Evolutionary conservation across 2,888 invertebrate genomes (phyloP).

Genomic region (Dicyrtoma fusca): DNA sequence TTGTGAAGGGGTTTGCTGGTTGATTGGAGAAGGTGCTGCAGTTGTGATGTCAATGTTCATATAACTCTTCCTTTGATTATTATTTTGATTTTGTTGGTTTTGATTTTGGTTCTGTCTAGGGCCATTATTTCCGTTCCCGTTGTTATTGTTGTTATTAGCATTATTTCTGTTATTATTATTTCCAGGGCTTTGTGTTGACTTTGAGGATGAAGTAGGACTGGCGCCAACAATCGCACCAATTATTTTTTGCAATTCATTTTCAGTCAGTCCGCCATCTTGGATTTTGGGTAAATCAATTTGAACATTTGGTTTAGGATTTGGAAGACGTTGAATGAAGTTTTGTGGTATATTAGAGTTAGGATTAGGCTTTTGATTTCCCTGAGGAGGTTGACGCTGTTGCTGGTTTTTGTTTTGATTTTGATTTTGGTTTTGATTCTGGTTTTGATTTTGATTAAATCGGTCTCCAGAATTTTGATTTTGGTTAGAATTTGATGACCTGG

Average conservation of each 20-base stretch:
- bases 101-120: conserved; percentile 21
- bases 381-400: conserved; percentile 2
- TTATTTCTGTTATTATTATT: conserved; percentile 4
- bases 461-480: neutral
- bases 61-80: conserved; percentile 8
- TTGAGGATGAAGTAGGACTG: neutral
- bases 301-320: conserved; percentile 8
- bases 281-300: conserved; percentile 37
- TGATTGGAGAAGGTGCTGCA: neutral
- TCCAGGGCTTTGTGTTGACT: neutral
- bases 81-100: conserved; percentile 4
- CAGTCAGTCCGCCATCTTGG: conserved; percentile 37
- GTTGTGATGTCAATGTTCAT: conserved; percentile 32
- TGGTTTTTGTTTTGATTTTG: neutral
- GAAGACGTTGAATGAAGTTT: neutral
- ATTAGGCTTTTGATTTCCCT: neutral
- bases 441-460: neutral
- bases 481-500: conserved; percentile 11
- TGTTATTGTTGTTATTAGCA: neutral
- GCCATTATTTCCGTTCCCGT: conserved; percentile 6
- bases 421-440: neutral
- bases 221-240: conserved; percentile 51
- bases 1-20: conserved; percentile 4
- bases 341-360: conserved; percentile 12
- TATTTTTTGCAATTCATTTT: conserved; percentile 46